These are phyloP conservation scores for Vanessa cardui DNA, from an alignment of 2,888 invertebrate species.

Conservation along the genomic window DNA sequence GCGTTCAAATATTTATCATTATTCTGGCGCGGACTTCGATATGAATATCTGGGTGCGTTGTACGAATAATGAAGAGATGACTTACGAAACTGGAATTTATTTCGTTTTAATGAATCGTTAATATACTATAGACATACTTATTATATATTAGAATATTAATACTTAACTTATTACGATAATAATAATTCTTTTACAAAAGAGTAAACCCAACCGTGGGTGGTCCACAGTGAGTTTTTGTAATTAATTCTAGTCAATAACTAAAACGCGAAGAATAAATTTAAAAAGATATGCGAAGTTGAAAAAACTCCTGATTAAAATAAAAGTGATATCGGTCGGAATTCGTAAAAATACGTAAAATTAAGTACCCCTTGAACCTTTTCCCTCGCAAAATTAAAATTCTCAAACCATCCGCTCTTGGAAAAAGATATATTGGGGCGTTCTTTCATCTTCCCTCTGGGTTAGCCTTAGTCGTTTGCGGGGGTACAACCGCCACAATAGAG, in stretches of 20 bases:
- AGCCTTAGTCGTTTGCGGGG: slow-evolving; percentile 77
- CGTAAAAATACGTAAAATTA: slow-evolving; percentile 42
- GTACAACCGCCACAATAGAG: slow-evolving; percentile 47
- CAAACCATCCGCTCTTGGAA: slow-evolving; percentile 79
- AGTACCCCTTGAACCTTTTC: slow-evolving; percentile 47
- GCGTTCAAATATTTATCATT: slow-evolving; percentile 29
- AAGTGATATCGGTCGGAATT: slow-evolving; percentile 36
- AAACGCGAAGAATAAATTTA: not conserved
- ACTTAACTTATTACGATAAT: too few species aligned
- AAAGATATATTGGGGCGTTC: slow-evolving; percentile 79
- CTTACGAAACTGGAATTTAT: too few species aligned
- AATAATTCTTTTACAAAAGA: too few species aligned
- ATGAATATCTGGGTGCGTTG: not conserved
- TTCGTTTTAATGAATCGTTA: too few species aligned
- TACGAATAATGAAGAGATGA: not conserved
- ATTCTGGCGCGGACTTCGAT: not conserved
- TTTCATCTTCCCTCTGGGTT: slow-evolving; percentile 77
- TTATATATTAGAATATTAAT: too few species aligned
- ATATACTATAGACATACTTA: too few species aligned
- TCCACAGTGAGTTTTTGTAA: too few species aligned
- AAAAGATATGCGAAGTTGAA: not conserved
- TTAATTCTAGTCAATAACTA: too few species aligned
- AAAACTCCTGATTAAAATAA: slow-evolving; percentile 30
- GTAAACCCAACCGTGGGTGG: too few species aligned
- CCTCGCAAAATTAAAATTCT: slow-evolving; percentile 79